phyloP scores from a whole-genome alignment of 2,888 invertebrate species.

The Cephalotes varians region DNA sequence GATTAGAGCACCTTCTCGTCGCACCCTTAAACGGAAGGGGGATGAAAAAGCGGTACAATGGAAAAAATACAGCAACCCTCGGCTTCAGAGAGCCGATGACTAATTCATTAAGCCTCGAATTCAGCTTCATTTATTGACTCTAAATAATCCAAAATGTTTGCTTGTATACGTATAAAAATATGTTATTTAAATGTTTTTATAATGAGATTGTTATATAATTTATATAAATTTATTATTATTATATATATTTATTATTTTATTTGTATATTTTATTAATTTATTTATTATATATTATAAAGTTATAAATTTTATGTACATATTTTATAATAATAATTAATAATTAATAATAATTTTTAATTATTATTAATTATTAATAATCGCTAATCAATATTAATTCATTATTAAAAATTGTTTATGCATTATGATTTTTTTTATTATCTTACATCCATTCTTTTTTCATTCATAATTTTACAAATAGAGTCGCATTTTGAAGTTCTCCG shows the following conservation, averaged over 20 bases:
- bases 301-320: neutral
- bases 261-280: no score
- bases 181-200: neutral
- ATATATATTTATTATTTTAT: neutral
- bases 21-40: slow-evolving; percentile 53
- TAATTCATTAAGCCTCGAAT: slow-evolving; percentile 74
- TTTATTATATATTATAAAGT: neutral
- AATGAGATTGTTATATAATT: neutral
- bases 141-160: slow-evolving; percentile 14
- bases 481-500: neutral
- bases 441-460: neutral
- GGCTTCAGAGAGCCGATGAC: slow-evolving; percentile 76
- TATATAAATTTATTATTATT: neutral
- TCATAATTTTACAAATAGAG: neutral
- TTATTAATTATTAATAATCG: neutral
- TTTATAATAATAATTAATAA: no score
- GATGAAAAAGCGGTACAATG: slow-evolving; percentile 66
- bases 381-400: neutral
- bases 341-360: neutral
- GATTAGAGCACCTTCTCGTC: slow-evolving; percentile 57
- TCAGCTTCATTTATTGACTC: slow-evolving; percentile 55
- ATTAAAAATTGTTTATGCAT: neutral
- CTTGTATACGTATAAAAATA: neutral
- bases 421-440: neutral
- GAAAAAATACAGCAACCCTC: slow-evolving; percentile 69